These are phyloP conservation scores for Caenorhabditis sp. DNA, from an alignment of 2,888 invertebrate genomes.

Conservation along the genomic window DNA sequence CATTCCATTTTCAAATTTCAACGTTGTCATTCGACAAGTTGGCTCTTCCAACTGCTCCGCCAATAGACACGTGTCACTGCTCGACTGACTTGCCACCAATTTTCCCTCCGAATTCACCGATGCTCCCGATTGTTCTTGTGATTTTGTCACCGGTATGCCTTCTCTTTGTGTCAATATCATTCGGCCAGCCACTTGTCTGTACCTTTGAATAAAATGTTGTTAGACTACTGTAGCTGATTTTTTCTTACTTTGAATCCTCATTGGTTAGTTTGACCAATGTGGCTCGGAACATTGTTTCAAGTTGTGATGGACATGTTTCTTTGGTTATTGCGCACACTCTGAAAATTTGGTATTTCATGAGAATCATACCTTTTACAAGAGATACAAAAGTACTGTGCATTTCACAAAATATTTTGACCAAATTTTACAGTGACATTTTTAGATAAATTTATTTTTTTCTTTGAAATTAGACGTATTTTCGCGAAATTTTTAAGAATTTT, in stretches of 20 bases:
- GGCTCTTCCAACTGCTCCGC: constrained; percentile 34
- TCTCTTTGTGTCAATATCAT: constrained; percentile 62
- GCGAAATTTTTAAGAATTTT: too few relatives aligned
- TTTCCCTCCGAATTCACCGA: constrained; percentile 54
- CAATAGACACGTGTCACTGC: constrained; percentile 14
- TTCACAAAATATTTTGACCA: too few relatives aligned
- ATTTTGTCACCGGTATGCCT: constrained; percentile 53
- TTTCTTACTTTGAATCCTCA: constrained; percentile 50
- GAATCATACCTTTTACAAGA: too few relatives aligned
- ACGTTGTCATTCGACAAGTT: constrained; percentile 39
- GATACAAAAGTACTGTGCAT: too few relatives aligned
- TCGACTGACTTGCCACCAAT: constrained; percentile 42
- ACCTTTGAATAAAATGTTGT: not conserved
- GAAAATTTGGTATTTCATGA: too few relatives aligned
- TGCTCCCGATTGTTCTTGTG: constrained; percentile 44
- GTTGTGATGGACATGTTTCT: not conserved
- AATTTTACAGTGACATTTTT: too few relatives aligned
- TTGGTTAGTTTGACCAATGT: constrained; percentile 51
- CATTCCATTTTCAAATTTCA: constrained; percentile 56
- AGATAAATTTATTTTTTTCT: too few relatives aligned
- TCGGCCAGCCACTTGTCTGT: constrained; percentile 53
- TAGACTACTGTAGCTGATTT: too few relatives aligned
- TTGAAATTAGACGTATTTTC: too few relatives aligned
- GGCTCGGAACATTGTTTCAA: constrained; percentile 57
- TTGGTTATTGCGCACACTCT: constrained; percentile 50